Conservation (phyloP, 2,113 vertebrate genomes). For the Sturnira hondurensis region DNA sequence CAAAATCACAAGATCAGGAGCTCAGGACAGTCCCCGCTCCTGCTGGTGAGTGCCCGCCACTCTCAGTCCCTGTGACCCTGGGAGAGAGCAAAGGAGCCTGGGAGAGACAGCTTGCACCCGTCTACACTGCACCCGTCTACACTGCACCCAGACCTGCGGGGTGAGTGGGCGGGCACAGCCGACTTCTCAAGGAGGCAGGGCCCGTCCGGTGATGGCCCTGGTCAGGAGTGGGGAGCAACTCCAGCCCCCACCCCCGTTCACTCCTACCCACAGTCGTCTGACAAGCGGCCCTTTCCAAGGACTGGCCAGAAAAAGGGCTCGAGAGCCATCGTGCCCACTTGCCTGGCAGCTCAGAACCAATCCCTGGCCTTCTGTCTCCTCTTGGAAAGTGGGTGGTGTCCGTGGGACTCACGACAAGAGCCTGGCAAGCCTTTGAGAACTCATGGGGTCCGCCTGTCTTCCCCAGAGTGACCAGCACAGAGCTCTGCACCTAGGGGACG, state of each 20-base stretch:
- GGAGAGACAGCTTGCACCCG: background rate
- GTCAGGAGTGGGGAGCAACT: background rate
- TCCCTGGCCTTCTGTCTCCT: constrained; percentile 54
- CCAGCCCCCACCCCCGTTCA: background rate
- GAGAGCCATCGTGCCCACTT: constrained; percentile 16
- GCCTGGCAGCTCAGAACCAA: constrained; percentile 44
- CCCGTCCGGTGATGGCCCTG: background rate
- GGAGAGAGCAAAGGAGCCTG: background rate
- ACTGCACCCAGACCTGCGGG: background rate
- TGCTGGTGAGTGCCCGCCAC: constrained; percentile 37
- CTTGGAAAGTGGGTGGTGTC: constrained; percentile 64
- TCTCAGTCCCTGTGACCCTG: too few relatives aligned
- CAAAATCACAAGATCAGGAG: background rate
- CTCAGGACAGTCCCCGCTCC: constrained; percentile 4
- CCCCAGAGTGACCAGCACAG: background rate
- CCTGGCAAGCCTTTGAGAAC: background rate
- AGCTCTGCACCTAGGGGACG: background rate
- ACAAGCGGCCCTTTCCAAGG: constrained; percentile 11
- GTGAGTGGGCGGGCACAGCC: background rate
- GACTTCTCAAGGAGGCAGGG: too few relatives aligned
- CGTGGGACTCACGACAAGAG: constrained; percentile 48
- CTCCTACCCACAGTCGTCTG: background rate
- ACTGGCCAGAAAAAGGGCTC: constrained; percentile 49
- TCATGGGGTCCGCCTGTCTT: background rate
- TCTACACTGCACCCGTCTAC: background rate